Evolutionary conservation across 2,797 vertebrate genomes (phyloP), one percentile per base, ranked within the genome.

Genomic region (Prionace glauca): DNA sequence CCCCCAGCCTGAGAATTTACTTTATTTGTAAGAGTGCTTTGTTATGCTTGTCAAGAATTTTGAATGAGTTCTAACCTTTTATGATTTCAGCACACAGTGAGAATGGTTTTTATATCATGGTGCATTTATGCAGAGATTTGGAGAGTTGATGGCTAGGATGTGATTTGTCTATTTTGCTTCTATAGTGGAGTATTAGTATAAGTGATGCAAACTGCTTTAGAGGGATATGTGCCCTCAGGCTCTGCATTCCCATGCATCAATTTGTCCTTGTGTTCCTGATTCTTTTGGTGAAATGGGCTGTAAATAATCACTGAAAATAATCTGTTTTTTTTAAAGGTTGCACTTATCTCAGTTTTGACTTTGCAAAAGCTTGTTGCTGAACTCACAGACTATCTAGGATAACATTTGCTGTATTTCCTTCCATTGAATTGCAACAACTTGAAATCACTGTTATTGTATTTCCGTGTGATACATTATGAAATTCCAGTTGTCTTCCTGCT

Each of bases 281-380:
- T 97, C 97, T 98, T 96, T 96, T 0, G 0, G 94, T 96, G 96
- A 97, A 97, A 97, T 97, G 97, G 96, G 96, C 96, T 97, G 97
- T 96, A 96, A 96, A 95, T 97, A 97, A 97, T 97, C 96, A 56
- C 24, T 96, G 96, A 96, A 96, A 95, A 5, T 97, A 4, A 71
- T 45, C 91, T 0, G 41, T 67, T 96, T 96, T 96, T 96, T 96
- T 96, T 90, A 74, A 96, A 96, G 96, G 95, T 95, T 96, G 93
- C 95, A 86, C 95, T 96, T 71, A 94, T 94, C 29, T 74, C 41
- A 74, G 41, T 94, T 7, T 65, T 71, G 92, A 36, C n/a, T 32
- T 92, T 92, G 90, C 90, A 69, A 56, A 10, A 94, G 67, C 36
- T 94, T 94, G 67, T 18, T 32, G 26, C 11, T 94, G 22, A 72